These are phyloP conservation scores for Drosophila pegasa DNA, from an alignment of 2,888 invertebrate genomes.

Conservation along the genomic window DNA sequence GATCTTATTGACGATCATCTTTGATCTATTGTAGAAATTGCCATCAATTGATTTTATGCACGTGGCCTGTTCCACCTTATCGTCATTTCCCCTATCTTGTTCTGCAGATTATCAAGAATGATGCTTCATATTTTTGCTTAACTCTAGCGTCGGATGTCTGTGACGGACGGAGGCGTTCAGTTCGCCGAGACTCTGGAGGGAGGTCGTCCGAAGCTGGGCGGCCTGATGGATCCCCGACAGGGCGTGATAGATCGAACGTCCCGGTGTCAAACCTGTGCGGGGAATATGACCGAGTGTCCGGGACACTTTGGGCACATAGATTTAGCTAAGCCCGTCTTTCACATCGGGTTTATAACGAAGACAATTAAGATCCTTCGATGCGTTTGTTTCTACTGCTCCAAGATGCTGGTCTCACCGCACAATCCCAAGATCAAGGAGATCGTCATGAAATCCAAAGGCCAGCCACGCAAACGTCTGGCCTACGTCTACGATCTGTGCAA, in stretches of 20 bases:
- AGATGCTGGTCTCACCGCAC: slow-evolving; percentile 96
- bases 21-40: neutral
- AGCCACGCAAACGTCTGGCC: slow-evolving; percentile 96
- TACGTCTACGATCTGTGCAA: slow-evolving; percentile 99
- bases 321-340: slow-evolving; percentile 98
- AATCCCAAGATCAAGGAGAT: slow-evolving; percentile 87
- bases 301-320: slow-evolving; percentile 99
- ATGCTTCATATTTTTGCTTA: neutral
- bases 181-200: slow-evolving; percentile 99
- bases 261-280: slow-evolving; percentile 97
- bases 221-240: slow-evolving; percentile 99
- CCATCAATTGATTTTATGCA: neutral
- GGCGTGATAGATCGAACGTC: slow-evolving; percentile 98
- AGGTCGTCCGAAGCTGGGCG: slow-evolving; percentile 98
- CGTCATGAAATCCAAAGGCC: slow-evolving; percentile 97
- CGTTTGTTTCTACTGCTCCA: slow-evolving; percentile 99
- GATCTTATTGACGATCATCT: no score
- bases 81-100: no score
- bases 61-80: neutral
- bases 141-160: slow-evolving; percentile 96
- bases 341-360: slow-evolving; percentile 98
- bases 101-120: neutral
- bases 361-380: slow-evolving; percentile 98
- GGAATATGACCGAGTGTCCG: slow-evolving; percentile 99
- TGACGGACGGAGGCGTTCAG: slow-evolving; percentile 97